Conservation (phyloP, 2,888 invertebrate species). For the Agonopterix subpropinquella region DNA sequence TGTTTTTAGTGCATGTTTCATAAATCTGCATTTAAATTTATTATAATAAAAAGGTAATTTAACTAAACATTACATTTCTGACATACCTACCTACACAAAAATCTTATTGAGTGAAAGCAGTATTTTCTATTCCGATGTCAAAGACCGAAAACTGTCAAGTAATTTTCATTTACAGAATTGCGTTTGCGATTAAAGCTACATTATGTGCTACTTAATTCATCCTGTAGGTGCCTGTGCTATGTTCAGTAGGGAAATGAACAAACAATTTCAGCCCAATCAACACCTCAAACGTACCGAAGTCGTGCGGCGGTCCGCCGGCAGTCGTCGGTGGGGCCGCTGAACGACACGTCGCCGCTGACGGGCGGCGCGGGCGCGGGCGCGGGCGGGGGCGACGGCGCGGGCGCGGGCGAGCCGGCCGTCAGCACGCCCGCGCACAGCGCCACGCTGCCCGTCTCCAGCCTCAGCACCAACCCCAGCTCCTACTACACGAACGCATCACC, state of each 20-base stretch:
- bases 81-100: too few relatives aligned
- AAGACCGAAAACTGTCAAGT: too few relatives aligned
- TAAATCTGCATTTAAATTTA: neutral
- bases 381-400: slow-evolving; percentile 24
- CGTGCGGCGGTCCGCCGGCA: slow-evolving; percentile 77
- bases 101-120: too few relatives aligned
- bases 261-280: slow-evolving; percentile 75
- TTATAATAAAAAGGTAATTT: neutral
- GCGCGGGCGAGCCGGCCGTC: slow-evolving; percentile 53
- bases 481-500: slow-evolving; percentile 79
- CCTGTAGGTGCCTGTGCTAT: too few relatives aligned
- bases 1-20: slow-evolving; percentile 48
- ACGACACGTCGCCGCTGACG: slow-evolving; percentile 69
- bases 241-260: too few relatives aligned
- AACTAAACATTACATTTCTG: too few relatives aligned
- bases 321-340: slow-evolving; percentile 77
- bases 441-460: slow-evolving; percentile 72
- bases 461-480: slow-evolving; percentile 70
- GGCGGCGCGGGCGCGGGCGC: slow-evolving; percentile 30
- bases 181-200: too few relatives aligned
- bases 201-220: too few relatives aligned
- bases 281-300: slow-evolving; percentile 76
- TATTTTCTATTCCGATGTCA: too few relatives aligned
- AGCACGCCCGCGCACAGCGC: slow-evolving; percentile 68
- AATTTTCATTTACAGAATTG: too few relatives aligned